Evolutionary conservation across 2,888 invertebrate genomes (phyloP).

Genomic region (Auanema freiburgensis): DNA sequence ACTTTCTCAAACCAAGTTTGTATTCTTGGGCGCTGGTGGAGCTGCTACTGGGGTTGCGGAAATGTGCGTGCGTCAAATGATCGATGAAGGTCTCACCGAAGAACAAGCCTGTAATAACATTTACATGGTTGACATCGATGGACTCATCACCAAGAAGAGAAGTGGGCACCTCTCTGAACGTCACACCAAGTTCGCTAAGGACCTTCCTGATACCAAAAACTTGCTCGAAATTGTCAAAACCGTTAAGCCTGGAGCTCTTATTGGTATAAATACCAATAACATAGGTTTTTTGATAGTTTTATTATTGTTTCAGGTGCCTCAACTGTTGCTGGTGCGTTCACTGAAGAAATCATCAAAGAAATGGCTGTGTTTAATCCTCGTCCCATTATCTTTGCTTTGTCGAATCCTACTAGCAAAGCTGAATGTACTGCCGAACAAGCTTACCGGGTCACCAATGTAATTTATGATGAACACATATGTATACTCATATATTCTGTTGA

Average conservation of each 20-base stretch:
- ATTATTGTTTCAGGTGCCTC: slow-evolving; percentile 76
- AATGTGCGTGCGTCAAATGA: slow-evolving; percentile 89
- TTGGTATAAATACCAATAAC: too few species aligned
- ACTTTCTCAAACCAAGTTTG: slow-evolving; percentile 81
- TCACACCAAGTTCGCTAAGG: slow-evolving; percentile 57
- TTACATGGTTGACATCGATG: slow-evolving; percentile 94
- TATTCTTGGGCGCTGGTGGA: slow-evolving; percentile 97
- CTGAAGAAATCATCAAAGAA: slow-evolving; percentile 78
- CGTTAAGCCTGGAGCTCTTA: slow-evolving; percentile 85
- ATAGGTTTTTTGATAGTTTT: neutral
- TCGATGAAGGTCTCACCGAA: slow-evolving; percentile 76
- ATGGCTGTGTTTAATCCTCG: slow-evolving; percentile 83
- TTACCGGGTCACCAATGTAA: slow-evolving; percentile 81
- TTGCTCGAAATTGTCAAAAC: slow-evolving; percentile 80
- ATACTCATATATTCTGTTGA: slow-evolving; percentile 27
- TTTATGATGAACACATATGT: slow-evolving; percentile 38
- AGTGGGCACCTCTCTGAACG: slow-evolving; percentile 38
- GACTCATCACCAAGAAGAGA: slow-evolving; percentile 79
- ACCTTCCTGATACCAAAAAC: slow-evolving; percentile 76
- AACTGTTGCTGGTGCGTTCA: slow-evolving; percentile 91
- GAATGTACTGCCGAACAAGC: slow-evolving; percentile 99
- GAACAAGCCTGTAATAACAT: slow-evolving; percentile 77
- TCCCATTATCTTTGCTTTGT: slow-evolving; percentile 94
- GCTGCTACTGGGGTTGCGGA: slow-evolving; percentile 91
- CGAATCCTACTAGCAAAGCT: slow-evolving; percentile 96